Conservation (phyloP, 2,113 vertebrate species). For the pig (Sus scrofa) region T2T-Sscrofa CM000830.6:51294501-51295000, state of each 20-base stretch:
- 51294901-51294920: not conserved
- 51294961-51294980: not conserved
- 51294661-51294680: not conserved
- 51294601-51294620: not conserved
- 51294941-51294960: not conserved
- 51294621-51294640: not conserved
- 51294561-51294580: not conserved
- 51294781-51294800: not conserved
- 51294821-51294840: not conserved
- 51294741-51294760: not conserved
- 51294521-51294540: not conserved
- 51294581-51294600: not conserved
- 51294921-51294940: not conserved
- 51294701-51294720: not conserved
- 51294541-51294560: not conserved
- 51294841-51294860: not conserved
- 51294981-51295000: not conserved
- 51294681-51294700: not conserved
- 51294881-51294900: not conserved
- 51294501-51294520: not conserved
- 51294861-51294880: not conserved
- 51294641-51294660: not conserved
- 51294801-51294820: not conserved
- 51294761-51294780: not conserved
- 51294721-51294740: not conserved